These are phyloP conservation scores for Gymnodraco acuticeps DNA, from an alignment of 2,797 vertebrate species.

Conservation along the genomic window DNA sequence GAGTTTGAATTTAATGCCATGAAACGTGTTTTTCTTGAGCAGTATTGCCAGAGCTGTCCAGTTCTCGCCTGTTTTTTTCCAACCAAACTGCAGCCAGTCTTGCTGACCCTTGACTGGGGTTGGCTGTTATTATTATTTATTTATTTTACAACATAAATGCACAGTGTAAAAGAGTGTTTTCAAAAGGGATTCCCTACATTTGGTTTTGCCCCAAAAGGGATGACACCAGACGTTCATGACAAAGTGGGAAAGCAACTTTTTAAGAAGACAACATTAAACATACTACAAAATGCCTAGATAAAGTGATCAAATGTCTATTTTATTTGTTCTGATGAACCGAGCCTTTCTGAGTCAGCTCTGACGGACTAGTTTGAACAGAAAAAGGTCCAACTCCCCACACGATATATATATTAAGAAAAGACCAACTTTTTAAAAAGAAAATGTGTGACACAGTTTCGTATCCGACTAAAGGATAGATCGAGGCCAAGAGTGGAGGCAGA, in stretches of 20 bases:
- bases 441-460: conserved; percentile 20
- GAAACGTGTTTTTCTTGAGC: conserved; percentile 35
- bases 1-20: conserved; percentile 30
- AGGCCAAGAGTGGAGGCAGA: conserved; percentile 28
- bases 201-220: too few species aligned
- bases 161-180: too few species aligned
- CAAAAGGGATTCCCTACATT: too few species aligned
- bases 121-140: too few species aligned
- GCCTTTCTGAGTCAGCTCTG: not conserved
- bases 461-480: conserved; percentile 4
- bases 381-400: not conserved
- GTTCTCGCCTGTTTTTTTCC: not conserved
- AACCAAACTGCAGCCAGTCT: not conserved
- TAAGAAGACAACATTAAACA: too few species aligned
- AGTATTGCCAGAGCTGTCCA: not conserved
- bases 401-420: not conserved
- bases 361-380: not conserved
- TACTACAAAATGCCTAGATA: too few species aligned
- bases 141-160: too few species aligned
- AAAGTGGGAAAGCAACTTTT: too few species aligned
- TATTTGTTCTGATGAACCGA: not conserved
- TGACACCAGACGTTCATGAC: too few species aligned
- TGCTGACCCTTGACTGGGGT: too few species aligned
- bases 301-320: too few species aligned
- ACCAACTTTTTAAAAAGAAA: conserved; percentile 5